Evolutionary conservation across 2,888 invertebrate genomes (phyloP).

Genomic region (Timandra comae): DNA sequence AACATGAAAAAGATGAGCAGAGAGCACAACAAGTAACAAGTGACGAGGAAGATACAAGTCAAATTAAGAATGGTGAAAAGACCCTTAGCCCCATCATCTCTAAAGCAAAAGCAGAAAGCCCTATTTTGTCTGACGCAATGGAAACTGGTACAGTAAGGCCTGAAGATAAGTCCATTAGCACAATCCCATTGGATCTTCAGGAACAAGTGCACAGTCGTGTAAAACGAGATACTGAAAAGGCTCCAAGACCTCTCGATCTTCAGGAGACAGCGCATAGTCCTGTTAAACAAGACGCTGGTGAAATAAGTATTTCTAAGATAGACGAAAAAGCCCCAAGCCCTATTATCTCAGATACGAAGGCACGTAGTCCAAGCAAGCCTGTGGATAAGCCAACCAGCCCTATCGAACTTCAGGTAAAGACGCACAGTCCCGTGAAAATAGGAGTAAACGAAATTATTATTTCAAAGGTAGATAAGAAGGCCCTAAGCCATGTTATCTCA

Average conservation of each 20-base stretch:
- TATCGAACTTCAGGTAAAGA: not conserved
- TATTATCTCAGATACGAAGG: not conserved
- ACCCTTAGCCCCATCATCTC: not conserved
- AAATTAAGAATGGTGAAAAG: conserved; percentile 5
- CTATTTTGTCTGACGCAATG: conserved; percentile 6
- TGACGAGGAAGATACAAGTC: conserved; percentile 6
- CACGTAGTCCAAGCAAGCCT: conserved; percentile 1
- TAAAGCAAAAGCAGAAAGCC: conserved; percentile 4
- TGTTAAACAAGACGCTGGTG: conserved; percentile 7
- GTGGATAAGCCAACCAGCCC: conserved; percentile 3
- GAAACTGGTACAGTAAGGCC: conserved; percentile 11
- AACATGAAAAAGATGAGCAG: conserved; percentile 3
- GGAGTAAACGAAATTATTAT: not conserved
- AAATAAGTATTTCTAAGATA: conserved; percentile 4
- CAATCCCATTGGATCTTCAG: no score
- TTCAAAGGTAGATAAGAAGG: conserved; percentile 7
- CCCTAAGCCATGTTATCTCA: conserved; percentile 6
- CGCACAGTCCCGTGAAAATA: conserved; percentile 4
- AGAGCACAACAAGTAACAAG: conserved; percentile 6
- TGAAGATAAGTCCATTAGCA: conserved; percentile 3
- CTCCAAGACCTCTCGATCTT: conserved; percentile 2
- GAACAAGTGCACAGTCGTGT: conserved; percentile 10
- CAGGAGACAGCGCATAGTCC: conserved; percentile 9
- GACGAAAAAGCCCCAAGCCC: conserved; percentile 5
- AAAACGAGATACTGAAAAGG: conserved; percentile 1